Conservation (phyloP, 1,140 invertebrate genomes). For the Pectinophora gossypiella region DNA sequence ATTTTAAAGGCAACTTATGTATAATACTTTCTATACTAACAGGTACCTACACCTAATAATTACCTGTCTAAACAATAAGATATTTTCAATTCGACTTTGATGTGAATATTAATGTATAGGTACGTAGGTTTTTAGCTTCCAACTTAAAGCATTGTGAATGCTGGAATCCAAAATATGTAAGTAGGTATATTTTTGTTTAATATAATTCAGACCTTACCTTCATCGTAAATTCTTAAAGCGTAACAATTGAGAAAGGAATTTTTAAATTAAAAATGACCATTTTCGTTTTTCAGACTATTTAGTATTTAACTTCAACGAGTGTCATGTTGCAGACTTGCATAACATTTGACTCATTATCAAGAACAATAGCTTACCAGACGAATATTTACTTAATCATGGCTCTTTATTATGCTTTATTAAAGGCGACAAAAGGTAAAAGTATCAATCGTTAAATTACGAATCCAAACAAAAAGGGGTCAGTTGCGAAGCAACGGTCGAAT, state of each 20-base stretch:
- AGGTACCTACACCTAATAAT: too few species aligned
- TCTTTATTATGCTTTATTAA: conserved; percentile 58
- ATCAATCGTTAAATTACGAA: conserved; percentile 53
- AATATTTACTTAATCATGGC: conserved; percentile 59
- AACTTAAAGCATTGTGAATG: too few species aligned
- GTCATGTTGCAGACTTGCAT: conserved; percentile 28
- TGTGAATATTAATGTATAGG: too few species aligned
- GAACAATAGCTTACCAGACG: conserved; percentile 55
- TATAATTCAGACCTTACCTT: neutral
- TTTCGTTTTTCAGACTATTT: conserved; percentile 4
- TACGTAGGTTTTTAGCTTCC: too few species aligned
- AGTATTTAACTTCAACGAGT: conserved; percentile 15
- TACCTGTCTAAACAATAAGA: too few species aligned
- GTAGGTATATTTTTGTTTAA: neutral
- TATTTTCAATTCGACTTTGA: too few species aligned
- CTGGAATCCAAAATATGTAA: too few species aligned
- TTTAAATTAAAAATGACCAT: neutral
- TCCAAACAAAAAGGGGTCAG: conserved; percentile 49
- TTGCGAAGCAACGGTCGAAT: conserved; percentile 27
- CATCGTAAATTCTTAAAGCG: neutral
- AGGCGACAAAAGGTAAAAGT: conserved; percentile 37
- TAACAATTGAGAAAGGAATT: neutral
- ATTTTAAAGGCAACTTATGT: too few species aligned
- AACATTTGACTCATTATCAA: conserved; percentile 38
- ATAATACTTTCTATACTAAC: too few species aligned